Evolutionary conservation across 2,888 invertebrate genomes (phyloP), one percentile per base, ranked within the genome.

Genomic region (Callosobruchus maculatus): DNA sequence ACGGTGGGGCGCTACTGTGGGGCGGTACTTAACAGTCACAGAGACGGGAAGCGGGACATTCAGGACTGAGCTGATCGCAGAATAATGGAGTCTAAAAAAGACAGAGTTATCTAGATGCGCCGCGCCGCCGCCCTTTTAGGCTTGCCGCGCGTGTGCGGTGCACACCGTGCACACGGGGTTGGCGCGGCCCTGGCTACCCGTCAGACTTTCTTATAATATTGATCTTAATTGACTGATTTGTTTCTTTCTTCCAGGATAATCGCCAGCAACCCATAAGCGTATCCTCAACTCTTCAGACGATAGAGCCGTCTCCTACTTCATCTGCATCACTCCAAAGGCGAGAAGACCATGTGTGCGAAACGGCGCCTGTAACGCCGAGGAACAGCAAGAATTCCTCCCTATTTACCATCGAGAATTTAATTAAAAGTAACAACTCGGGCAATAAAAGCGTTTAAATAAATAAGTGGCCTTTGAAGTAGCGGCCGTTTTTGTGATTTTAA

Each of bases 371-470:
- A 67, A 77, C 80, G 67, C 73, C 79, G 66, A 79, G 81, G 74
- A 85, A 82, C 81, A 82, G 80, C 77, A 86, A 86, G 83, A 87
- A 87, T 81, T 86, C 87, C 76, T 85, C 82, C 80, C 81, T 86
- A 82, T 87, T 87, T 85, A 87, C 87, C 77, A 87, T 87, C 80
- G 87, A 87, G 80, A 86, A 87, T 84, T 83, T 87, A 83, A 87
- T 87, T 80, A 87, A 87, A 85, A 84, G 82, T 80, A 82, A 82
- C 80, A 81, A 82, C 78, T 78, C 80, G 74, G 77, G 81, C 78
- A 83, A 83, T 82, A 84, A 83, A 82, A 78, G 79, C 82, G 81
- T 80, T 83, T 83, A 83, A 84, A 84, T 82, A 84, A 83, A 83
- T 83, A 83, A 49, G 49, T 49, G 49, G 49, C 13, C 49, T 49